Percentiles rank a stretch among this genome's conserved stretches.
phyloP scores from a whole-genome alignment of 2,113 vertebrate genomes.

The Theristicus caerulescens region DNA sequence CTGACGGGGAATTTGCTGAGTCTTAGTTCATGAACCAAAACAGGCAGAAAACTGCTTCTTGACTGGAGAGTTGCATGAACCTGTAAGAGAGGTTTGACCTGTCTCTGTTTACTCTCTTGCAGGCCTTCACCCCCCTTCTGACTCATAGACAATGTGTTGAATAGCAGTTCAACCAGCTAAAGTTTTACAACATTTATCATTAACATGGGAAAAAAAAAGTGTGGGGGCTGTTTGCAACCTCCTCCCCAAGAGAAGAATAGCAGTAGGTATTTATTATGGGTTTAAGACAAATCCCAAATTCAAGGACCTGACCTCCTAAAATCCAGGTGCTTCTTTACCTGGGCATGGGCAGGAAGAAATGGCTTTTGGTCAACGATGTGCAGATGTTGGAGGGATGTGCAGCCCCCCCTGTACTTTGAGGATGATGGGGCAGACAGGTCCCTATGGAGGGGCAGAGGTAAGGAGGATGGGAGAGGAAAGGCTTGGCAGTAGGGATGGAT shows the following conservation, averaged over 20 bases:
- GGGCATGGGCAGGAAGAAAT: neutral
- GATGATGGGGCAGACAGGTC: neutral
- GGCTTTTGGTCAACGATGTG: neutral
- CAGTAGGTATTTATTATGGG: neutral
- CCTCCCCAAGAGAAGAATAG: neutral
- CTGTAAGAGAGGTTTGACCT: neutral
- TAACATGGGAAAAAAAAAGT: neutral
- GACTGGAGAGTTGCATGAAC: neutral
- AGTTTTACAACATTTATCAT: slow-evolving; percentile 1
- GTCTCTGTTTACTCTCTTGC: neutral
- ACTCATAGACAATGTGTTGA: neutral
- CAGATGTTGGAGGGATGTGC: neutral
- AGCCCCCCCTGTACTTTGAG: neutral
- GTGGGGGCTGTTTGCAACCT: neutral
- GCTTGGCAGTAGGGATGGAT: neutral
- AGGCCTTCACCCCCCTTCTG: neutral
- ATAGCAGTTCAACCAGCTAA: neutral
- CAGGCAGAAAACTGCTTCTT: neutral
- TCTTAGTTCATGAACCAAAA: neutral
- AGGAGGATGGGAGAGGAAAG: neutral
- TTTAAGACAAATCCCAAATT: neutral
- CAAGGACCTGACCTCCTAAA: neutral
- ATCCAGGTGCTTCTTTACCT: neutral
- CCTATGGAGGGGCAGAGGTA: neutral
- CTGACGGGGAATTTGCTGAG: neutral